Conservation (phyloP, 2,888 invertebrate species). For the Nemurella pictetii region DNA sequence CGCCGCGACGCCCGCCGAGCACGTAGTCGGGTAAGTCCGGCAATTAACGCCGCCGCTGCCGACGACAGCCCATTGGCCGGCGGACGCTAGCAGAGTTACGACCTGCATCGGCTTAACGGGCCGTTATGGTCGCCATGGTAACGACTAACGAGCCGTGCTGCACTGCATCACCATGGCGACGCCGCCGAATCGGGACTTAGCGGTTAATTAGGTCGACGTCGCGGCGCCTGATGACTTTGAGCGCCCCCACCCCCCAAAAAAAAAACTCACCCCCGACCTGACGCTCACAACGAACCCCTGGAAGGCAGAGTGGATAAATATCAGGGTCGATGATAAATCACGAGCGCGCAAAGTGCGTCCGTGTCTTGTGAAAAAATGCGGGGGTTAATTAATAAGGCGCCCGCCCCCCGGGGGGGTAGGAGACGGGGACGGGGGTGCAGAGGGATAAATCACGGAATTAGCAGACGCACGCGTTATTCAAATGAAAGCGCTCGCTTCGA, state of each 20-base stretch:
- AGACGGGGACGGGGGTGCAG: too few relatives aligned
- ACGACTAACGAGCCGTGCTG: background rate
- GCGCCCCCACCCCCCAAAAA: background rate
- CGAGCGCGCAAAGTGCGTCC: background rate
- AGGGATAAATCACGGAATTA: background rate
- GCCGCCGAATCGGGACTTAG: background rate
- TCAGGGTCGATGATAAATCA: background rate
- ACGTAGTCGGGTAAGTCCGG: background rate
- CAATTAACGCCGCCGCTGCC: background rate
- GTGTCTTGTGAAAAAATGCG: background rate
- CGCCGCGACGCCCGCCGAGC: background rate
- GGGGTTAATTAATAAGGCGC: background rate
- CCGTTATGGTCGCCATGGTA: too few relatives aligned
- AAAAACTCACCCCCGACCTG: background rate
- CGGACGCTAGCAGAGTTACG: background rate
- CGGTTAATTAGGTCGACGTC: background rate
- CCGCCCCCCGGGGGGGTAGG: background rate
- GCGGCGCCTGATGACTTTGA: background rate
- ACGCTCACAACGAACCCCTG: background rate
- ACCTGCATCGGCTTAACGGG: background rate
- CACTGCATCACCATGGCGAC: background rate
- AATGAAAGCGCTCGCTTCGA: background rate
- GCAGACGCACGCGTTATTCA: background rate
- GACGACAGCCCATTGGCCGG: background rate
- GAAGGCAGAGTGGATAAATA: background rate